These are phyloP conservation scores for Nasonia oneida DNA, from an alignment of 2,888 invertebrate species.

Conservation along the genomic window DNA sequence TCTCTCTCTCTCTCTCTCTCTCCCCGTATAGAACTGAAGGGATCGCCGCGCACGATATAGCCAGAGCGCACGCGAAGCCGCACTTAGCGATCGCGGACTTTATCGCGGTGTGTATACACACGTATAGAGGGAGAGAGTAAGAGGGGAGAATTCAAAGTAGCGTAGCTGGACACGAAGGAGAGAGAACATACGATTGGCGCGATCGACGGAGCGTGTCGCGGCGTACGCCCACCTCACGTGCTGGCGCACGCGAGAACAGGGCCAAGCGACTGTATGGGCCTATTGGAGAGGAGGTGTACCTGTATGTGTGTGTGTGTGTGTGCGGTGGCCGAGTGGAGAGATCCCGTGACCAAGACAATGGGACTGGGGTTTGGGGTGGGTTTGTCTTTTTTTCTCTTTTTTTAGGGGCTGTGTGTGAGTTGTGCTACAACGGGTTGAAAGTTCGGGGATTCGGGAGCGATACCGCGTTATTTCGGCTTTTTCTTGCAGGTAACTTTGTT, in stretches of 20 bases:
- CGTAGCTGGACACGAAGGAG: slow-evolving; percentile 61
- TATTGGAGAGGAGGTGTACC: background rate
- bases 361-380: background rate
- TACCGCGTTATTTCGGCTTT: background rate
- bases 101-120: slow-evolving; percentile 23
- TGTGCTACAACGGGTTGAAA: background rate
- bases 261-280: slow-evolving; percentile 14
- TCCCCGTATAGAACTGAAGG: background rate
- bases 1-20: background rate
- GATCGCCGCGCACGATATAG: slow-evolving; percentile 36
- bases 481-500: background rate
- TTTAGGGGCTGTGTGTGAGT: background rate
- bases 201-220: slow-evolving; percentile 74
- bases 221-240: slow-evolving; percentile 71
- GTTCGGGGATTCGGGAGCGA: background rate
- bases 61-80: slow-evolving; percentile 73
- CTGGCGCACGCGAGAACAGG: slow-evolving; percentile 72
- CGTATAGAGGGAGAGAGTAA: slow-evolving; percentile 67
- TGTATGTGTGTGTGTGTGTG: background rate
- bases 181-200: slow-evolving; percentile 72
- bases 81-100: slow-evolving; percentile 73
- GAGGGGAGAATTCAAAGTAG: slow-evolving; percentile 70
- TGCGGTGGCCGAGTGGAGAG: background rate
- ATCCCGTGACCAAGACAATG: slow-evolving; percentile 9
- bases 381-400: background rate